phyloP scores from a whole-genome alignment of 1,140 invertebrate species.

The Sinella curviseta region DNA sequence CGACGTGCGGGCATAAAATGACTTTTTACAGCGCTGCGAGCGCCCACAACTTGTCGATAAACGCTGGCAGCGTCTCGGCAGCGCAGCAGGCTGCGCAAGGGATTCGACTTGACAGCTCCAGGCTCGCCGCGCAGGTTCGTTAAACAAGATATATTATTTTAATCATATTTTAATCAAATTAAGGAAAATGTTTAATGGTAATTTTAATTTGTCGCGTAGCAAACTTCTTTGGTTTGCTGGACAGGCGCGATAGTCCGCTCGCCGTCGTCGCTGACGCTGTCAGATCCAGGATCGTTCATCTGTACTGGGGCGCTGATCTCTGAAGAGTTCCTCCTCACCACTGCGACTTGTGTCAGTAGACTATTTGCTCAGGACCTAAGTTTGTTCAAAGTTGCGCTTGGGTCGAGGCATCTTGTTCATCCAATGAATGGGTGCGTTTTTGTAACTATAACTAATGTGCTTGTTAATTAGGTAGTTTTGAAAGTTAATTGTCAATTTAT shows the following conservation, averaged over 20 bases:
- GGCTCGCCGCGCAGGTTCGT: slow-evolving; percentile 38
- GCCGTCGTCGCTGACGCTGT: neutral
- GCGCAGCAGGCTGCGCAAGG: no score
- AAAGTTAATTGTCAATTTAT: neutral
- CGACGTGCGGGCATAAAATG: neutral
- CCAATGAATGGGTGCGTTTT: slow-evolving; percentile 24
- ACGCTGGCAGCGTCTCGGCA: neutral
- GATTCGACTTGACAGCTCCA: slow-evolving; percentile 26
- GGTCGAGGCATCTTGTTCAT: neutral
- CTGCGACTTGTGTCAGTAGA: slow-evolving; percentile 44
- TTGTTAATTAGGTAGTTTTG: no score
- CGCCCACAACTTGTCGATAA: neutral
- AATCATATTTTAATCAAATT: no score
- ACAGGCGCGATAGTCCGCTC: slow-evolving; percentile 43
- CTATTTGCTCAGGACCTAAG: slow-evolving; percentile 43
- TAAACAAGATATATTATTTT: neutral
- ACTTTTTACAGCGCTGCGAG: neutral
- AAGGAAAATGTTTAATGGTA: no score
- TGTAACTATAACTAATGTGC: neutral
- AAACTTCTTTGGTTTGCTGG: slow-evolving; percentile 38
- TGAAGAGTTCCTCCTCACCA: slow-evolving; percentile 33
- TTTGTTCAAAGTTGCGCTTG: slow-evolving; percentile 34
- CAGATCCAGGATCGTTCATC: slow-evolving; percentile 45
- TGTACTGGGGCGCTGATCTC: slow-evolving; percentile 43
- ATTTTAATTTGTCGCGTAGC: no score